Evolutionary conservation across 2,113 vertebrate genomes (phyloP).

Genomic region (Gasterosteus nipponicus): DNA sequence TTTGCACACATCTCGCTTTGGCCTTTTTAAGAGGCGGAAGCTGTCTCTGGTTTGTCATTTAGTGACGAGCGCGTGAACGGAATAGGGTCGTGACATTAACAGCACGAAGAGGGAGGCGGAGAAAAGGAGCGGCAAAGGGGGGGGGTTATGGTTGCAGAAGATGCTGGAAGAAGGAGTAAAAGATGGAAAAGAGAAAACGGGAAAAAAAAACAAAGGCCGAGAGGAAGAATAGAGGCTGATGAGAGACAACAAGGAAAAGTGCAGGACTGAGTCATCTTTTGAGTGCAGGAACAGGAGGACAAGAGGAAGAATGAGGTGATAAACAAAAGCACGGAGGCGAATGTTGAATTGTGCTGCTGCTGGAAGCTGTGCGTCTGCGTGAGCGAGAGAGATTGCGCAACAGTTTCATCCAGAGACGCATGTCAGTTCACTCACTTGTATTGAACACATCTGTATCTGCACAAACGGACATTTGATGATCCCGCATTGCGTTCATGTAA

Average conservation of each 20-base stretch:
- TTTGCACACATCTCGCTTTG: slow-evolving; percentile 59
- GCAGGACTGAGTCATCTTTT: slow-evolving; percentile 32
- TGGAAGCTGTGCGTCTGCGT: neutral
- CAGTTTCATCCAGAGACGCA: slow-evolving; percentile 45
- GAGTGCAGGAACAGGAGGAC: slow-evolving; percentile 43
- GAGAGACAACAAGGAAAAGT: slow-evolving; percentile 2
- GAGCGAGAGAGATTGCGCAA: slow-evolving; percentile 31
- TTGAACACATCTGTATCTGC: slow-evolving; percentile 39
- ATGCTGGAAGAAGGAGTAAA: neutral
- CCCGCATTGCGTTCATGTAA: neutral
- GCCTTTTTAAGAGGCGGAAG: slow-evolving; percentile 72
- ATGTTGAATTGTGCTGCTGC: slow-evolving; percentile 46
- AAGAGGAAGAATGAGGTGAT: slow-evolving; percentile 37
- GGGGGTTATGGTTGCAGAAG: neutral
- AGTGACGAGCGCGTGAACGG: slow-evolving; percentile 70
- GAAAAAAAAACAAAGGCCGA: neutral
- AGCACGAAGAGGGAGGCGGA: slow-evolving; percentile 25
- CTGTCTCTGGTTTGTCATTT: slow-evolving; percentile 76
- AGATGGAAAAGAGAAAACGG: neutral
- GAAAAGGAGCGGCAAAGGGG: neutral
- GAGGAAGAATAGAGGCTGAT: neutral
- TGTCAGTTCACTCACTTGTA: slow-evolving; percentile 56
- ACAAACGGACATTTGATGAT: slow-evolving; percentile 21
- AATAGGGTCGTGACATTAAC: slow-evolving; percentile 65
- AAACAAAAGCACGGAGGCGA: slow-evolving; percentile 54